Base-by-base conservation (phyloP, 2,888 invertebrate genomes). In the Scelioninae gen. 1 region DNA sequence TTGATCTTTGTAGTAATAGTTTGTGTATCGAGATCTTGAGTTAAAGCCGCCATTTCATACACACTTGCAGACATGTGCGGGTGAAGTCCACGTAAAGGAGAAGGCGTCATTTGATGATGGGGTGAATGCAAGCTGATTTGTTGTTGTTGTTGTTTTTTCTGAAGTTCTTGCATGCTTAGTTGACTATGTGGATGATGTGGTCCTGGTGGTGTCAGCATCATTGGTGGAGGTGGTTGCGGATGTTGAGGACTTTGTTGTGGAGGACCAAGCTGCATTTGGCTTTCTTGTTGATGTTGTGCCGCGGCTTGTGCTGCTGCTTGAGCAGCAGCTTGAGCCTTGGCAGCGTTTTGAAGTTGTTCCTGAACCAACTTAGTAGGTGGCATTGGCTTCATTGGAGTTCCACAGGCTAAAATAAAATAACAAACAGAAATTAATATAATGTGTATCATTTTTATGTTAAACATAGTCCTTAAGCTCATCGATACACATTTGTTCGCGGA, bases 1-100 rank as follows among this genome's bases (percentile, higher is more conserved):
- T 99, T 99, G 91, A 99, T 98, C 92, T 98, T 97, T 8, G 98
- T 98, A 1, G 99, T 99, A 88, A 99, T 98, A 16, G 96, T 96
- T 91, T 98, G 98, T 0, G 99, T 99, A 93, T 99, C 99, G 84
- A 99, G 94, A 92, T 98, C 98, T 89, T 98, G 98, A 9, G 98
- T 98, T 51, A 98, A 94, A 5, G 98, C 98, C 0, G 98, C 98
- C 96, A 98, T 98, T 93, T 99, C 98, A 92, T 98, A 98, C 13
- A 98, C 98, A 88, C 98, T 98, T n/a, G 98, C 97, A 45, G 97
- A 97, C 93, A 97, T 96, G 89, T 97, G 96, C 85, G 96, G 96
- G 89, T 96, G 96, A 86, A 97, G 94, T 81, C 94, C 94, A 40
- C 97, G 94, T 93, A 97, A 94, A 0, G 95, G 94, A 15, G 95